These are phyloP conservation scores for Oreochromis tanganicae DNA, from an alignment of 2,113 vertebrate genomes.

Conservation along the genomic window DNA sequence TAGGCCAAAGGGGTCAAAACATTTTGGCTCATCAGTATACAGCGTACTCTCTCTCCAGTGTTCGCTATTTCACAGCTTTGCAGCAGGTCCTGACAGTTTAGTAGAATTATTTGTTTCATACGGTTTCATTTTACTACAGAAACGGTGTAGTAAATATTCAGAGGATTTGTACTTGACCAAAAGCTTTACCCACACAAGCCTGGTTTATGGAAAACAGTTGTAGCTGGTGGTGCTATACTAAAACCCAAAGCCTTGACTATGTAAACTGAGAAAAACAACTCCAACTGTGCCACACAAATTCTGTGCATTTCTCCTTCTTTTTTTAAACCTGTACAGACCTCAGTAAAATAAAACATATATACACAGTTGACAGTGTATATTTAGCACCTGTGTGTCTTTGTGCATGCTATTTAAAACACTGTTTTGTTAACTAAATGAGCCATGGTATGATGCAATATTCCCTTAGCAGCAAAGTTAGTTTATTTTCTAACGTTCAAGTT, in stretches of 20 bases:
- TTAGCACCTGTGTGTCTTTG: conserved; percentile 1
- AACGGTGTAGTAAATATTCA: neutral
- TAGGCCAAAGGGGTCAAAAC: neutral
- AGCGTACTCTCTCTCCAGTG: neutral
- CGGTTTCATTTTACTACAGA: neutral
- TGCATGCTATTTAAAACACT: neutral
- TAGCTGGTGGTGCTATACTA: neutral
- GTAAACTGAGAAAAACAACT: neutral
- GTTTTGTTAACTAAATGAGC: neutral
- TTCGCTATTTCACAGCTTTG: neutral
- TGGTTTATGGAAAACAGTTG: neutral
- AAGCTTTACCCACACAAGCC: neutral
- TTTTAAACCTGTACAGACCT: neutral
- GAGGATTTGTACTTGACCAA: neutral
- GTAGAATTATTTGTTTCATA: neutral
- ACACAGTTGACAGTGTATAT: conserved; percentile 8
- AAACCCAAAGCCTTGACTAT: neutral
- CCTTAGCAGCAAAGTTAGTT: neutral
- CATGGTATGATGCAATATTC: conserved; percentile 23
- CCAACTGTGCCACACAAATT: conserved; percentile 7
- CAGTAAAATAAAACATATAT: neutral
- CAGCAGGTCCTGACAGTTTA: neutral
- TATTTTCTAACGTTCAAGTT: neutral
- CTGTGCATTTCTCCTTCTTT: neutral
- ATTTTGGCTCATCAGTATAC: neutral